Base-by-base conservation (phyloP, 2,797 vertebrate species). In the Sebastes dallii region DNA sequence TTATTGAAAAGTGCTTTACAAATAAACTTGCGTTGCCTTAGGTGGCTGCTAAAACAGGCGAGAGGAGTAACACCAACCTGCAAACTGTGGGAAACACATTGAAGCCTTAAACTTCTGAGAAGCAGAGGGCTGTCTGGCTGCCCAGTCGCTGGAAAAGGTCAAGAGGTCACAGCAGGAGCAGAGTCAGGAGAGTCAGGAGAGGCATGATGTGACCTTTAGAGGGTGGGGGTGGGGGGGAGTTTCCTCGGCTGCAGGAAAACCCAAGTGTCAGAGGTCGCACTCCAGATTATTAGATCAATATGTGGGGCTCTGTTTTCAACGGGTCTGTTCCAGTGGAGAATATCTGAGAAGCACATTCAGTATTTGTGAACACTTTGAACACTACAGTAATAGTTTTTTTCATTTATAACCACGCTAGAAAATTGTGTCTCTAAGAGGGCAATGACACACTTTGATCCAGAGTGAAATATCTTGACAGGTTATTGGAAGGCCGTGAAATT, bases 221-320 rank as follows among this genome's bases (percentile, higher is more conserved):
- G 20, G 6, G 27, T 0, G 29, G 10, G 60, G 10, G 27, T 1
- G 1, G 1, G 58, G n/a, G 71, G 72, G 29, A 18, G 55, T 24
- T 64, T 74, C 73, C 58, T 75, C 52, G 27, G 52, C 67, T 86
- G 77, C 61, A 83, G 65, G 67, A 61, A 66, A 72, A 76, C 55
- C 55, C 54, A 60, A 24, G 64, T 14, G 71, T 78, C 82, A 83
- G 32, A 87, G 85, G 76, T 88, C 86, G 87, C 11, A 22, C 74
- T 71, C 22, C 70, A 75, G 84, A 76, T 73, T 72, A 89, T 87
- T 72, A 36, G 75, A 89, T 79, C 84, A 88, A 79, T 76, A 84
- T 86, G 81, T 77, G 67, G 32, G 8, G 25, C 42, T 91, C 58
- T 66, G 29, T 50, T 74, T 70, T 73, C 4, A 34, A 4, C 2